These are phyloP conservation scores for Arothron firmamentum DNA, from an alignment of 2,113 vertebrate species.

Conservation along the genomic window DNA sequence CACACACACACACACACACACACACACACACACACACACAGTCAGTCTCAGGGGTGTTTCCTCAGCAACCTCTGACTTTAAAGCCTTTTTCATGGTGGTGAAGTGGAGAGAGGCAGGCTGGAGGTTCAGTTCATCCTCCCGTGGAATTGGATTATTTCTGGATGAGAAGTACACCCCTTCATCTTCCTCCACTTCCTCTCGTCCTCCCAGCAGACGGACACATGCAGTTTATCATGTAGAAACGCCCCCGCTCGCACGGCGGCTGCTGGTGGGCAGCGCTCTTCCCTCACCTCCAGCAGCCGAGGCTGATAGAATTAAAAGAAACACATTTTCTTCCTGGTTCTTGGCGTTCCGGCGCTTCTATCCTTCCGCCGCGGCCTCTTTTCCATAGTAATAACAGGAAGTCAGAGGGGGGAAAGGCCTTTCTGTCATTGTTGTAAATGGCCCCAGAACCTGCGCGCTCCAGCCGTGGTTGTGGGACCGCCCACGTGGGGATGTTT, in stretches of 20 bases:
- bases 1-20: constrained; percentile 17
- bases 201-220: constrained; percentile 33
- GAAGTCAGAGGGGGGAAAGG: neutral
- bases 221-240: constrained; percentile 48
- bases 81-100: constrained; percentile 63
- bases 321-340: no score
- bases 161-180: constrained; percentile 39
- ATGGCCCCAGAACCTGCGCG: no score
- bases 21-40: constrained; percentile 20
- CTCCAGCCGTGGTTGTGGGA: no score
- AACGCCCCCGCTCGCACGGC: constrained; percentile 18
- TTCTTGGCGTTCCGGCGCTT: neutral
- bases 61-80: constrained; percentile 47
- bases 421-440: no score
- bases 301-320: neutral
- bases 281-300: neutral
- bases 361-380: neutral
- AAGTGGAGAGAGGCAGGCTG: constrained; percentile 54
- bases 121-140: constrained; percentile 62
- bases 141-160: constrained; percentile 69
- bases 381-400: neutral
- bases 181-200: neutral
- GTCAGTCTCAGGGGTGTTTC: constrained; percentile 31
- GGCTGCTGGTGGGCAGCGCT: constrained; percentile 6
- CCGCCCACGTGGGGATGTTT: no score